Evolutionary conservation across 2,797 vertebrate species (phyloP), one percentile per base, ranked within the genome.

Genomic region (Pterois miles): DNA sequence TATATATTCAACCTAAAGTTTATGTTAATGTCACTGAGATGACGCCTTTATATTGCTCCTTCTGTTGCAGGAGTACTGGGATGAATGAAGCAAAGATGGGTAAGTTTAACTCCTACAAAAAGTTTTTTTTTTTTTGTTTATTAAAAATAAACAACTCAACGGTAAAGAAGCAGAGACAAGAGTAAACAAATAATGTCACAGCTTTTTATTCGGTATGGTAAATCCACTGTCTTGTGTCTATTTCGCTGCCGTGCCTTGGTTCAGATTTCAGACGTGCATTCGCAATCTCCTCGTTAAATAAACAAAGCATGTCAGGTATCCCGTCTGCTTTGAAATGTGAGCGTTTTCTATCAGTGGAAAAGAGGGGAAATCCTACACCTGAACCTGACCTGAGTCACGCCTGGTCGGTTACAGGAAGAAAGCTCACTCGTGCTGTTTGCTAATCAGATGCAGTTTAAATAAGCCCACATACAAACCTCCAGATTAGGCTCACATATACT

Each of bases 361-460:
- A 57, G 56, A 81, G 54, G 25, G 74, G 88, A 91, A 90, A 92
- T 62, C 46, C 48, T 73, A 91, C 75, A 91, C 90, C 87, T 62
- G 69, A 74, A 68, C n/a, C 67, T 10, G 62, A 43, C 6, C 50
- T 0, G 13, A 69, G 53, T 76, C 36, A 73, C 10, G 20, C 58
- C 76, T 22, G 63, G 62, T 25, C 5, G 1, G 27, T 72, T 27
- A 36, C 67, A 80, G 63, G 29, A 71, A 56, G 67, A 71, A 68
- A 57, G 10, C 36, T 65, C 33, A 4, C 63, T 29, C 13, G 10
- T 13, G 62, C 27, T 52, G 65, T 10, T 80, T 65, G 29, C 60
- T 84, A 56, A 84, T 68, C 34, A 79, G 22, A 46, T 6, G n/a
- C 64, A 20, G 14, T 74, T 56, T 46, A 52, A 69, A 52, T 60